These are phyloP conservation scores for Megalurothrips usitatus DNA, from an alignment of 2,888 invertebrate species.

Conservation along the genomic window DNA sequence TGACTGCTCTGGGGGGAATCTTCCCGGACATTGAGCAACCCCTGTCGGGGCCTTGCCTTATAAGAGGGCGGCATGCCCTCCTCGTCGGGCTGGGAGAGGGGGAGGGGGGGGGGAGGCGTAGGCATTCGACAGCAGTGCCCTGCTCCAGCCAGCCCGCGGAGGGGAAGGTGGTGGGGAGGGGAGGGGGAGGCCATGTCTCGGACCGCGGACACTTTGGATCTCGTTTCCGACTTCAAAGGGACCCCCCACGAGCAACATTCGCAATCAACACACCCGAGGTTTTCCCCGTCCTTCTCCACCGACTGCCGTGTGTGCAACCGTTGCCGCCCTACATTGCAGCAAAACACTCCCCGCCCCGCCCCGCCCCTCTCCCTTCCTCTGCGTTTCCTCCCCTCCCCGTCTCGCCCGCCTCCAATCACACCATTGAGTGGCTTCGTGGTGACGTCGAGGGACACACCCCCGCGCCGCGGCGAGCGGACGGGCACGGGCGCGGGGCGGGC, in stretches of 20 bases:
- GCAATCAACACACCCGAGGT: too few species aligned
- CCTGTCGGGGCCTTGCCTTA: background rate
- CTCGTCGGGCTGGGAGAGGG: background rate
- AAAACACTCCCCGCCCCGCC: background rate
- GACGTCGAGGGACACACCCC: background rate
- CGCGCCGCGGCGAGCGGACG: background rate
- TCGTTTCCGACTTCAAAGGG: too few species aligned
- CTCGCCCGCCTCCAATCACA: constrained; percentile 7
- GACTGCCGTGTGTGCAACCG: too few species aligned
- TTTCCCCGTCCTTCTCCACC: too few species aligned
- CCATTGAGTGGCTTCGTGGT: background rate
- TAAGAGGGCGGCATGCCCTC: background rate
- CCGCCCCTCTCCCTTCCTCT: background rate
- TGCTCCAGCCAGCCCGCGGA: too few species aligned
- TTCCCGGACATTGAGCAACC: constrained; percentile 19
- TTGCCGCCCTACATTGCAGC: background rate
- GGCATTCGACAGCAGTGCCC: too few species aligned
- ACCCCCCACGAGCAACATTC: too few species aligned
- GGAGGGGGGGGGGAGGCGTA: too few species aligned
- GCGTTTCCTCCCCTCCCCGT: background rate
- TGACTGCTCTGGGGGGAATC: background rate
- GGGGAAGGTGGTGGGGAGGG: too few species aligned
- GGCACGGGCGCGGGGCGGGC: too few species aligned
- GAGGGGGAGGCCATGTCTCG: too few species aligned
- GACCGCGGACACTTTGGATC: too few species aligned